Conservation (phyloP, 2,888 invertebrate genomes). For the Synanthedon vespiformis region DNA sequence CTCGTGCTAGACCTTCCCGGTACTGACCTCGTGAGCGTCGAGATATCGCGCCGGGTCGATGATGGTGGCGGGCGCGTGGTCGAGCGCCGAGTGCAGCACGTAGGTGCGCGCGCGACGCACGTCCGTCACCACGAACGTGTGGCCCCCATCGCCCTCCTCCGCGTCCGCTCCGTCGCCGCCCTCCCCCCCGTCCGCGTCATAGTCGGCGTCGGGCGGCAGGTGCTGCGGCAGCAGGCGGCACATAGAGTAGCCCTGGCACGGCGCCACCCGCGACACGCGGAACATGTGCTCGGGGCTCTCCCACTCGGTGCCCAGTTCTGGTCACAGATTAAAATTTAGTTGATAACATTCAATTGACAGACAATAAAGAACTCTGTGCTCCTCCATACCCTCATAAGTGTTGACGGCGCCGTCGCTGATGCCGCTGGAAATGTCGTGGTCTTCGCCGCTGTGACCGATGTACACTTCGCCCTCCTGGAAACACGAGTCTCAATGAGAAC, state of each 20-base stretch:
- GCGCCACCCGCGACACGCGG: conserved; percentile 42
- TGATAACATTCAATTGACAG: too few species aligned
- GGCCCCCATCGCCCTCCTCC: conserved; percentile 15
- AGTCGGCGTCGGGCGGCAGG: too few species aligned
- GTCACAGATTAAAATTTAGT: too few species aligned
- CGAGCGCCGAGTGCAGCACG: conserved; percentile 42
- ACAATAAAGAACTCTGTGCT: too few species aligned
- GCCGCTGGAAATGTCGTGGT: conserved; percentile 31
- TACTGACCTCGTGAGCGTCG: not conserved
- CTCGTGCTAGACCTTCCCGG: not conserved
- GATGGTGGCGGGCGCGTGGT: conserved; percentile 31
- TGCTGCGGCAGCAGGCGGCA: conserved; percentile 38
- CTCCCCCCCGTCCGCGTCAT: conserved; percentile 2
- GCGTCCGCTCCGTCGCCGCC: conserved; percentile 11
- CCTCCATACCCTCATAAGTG: conserved; percentile 34
- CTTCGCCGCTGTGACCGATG: conserved; percentile 38
- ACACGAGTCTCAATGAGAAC: too few species aligned
- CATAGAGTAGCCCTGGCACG: conserved; percentile 44
- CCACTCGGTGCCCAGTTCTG: conserved; percentile 26
- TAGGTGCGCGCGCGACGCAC: conserved; percentile 37
- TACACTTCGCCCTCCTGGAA: conserved; percentile 24
- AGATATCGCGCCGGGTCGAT: conserved; percentile 20
- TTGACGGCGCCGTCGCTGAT: conserved; percentile 33
- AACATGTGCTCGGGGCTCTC: conserved; percentile 19
- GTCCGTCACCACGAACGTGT: conserved; percentile 56